A percentile compares a stretch with the other conserved stretches of the same genome.
phyloP scores from a whole-genome alignment of 1,140 invertebrate genomes.

The Ceratoteleas bidentatus region DNA sequence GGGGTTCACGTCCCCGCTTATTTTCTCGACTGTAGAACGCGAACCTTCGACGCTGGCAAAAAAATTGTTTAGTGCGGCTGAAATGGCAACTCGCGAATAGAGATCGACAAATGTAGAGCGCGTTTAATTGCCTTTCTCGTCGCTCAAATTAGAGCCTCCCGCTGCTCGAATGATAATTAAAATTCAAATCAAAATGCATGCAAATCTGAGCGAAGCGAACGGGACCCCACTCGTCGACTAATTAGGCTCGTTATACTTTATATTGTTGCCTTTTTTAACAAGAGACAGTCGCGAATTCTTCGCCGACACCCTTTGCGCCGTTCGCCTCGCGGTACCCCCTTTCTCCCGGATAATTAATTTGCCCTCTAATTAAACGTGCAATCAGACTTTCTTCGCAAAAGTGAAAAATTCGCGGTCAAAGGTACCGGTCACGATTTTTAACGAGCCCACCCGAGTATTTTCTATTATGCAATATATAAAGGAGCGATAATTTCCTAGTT shows the following conservation, averaged over 20 bases:
- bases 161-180: constrained; percentile 7
- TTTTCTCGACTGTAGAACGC: no score
- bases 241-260: constrained; percentile 32
- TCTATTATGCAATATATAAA: no score
- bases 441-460: no score
- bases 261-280: constrained; percentile 27
- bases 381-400: constrained; percentile 23
- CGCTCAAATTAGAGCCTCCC: constrained; percentile 1
- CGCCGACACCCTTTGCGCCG: constrained; percentile 12
- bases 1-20: not conserved
- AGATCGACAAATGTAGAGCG: no score
- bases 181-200: constrained; percentile 17
- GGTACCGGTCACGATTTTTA: no score
- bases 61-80: no score
- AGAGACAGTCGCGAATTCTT: constrained; percentile 31
- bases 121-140: not conserved
- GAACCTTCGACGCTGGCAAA: no score
- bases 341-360: constrained; percentile 35
- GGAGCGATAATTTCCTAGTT: no score
- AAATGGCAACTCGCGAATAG: no score
- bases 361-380: constrained; percentile 37
- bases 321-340: constrained; percentile 18
- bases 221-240: constrained; percentile 11
- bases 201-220: constrained; percentile 10
- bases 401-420: constrained; percentile 11